Conservation (phyloP, 2,113 vertebrate genomes). For the Sminthopsis crassicaudata region DNA sequence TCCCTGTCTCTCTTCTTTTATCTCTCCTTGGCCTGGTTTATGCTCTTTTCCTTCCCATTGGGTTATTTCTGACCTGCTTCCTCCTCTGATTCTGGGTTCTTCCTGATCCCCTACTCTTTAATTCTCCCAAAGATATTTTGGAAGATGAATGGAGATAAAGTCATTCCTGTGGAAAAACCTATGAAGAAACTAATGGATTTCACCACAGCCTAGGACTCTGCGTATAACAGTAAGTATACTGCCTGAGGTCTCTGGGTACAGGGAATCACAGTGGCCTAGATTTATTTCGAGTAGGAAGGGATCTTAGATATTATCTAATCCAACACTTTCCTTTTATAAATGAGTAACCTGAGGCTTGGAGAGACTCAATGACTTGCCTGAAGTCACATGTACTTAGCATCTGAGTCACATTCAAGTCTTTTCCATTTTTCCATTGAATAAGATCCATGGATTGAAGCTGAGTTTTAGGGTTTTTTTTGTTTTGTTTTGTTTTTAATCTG, state of each 20-base stretch:
- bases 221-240: slow-evolving; percentile 90
- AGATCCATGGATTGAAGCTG: not conserved
- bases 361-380: not conserved
- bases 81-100: not conserved
- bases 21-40: not conserved
- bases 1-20: not conserved
- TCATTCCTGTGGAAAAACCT: slow-evolving; percentile 93
- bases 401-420: not conserved
- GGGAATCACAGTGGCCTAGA: not conserved
- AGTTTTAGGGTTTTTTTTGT: not conserved
- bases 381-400: not conserved
- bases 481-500: not conserved
- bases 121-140: slow-evolving; percentile 78
- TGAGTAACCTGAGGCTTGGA: not conserved
- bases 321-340: not conserved
- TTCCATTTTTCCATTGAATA: not conserved
- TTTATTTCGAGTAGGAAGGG: not conserved
- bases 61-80: not conserved
- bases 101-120: not conserved
- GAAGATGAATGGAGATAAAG: slow-evolving; percentile 81
- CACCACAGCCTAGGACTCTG: slow-evolving; percentile 85
- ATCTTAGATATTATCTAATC: not conserved
- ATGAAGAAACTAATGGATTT: slow-evolving; percentile 89
- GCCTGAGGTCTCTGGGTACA: not conserved
- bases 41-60: not conserved